Evolutionary conservation across 2,797 vertebrate species (phyloP).

Genomic region (Oreochromis mossambicus): DNA sequence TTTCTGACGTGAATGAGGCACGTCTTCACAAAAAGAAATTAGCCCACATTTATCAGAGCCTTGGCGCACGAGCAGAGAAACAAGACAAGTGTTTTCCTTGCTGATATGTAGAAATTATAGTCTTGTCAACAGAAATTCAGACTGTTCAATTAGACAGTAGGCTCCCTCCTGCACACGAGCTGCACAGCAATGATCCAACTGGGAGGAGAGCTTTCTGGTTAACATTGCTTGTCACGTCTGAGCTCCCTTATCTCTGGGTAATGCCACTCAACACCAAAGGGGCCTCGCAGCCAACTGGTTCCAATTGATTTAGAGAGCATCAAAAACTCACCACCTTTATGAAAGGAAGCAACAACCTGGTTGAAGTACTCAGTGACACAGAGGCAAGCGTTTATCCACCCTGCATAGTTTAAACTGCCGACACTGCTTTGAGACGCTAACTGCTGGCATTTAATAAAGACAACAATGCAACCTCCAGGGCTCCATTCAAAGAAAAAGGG

Average conservation of each 20-base stretch:
- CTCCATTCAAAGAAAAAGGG: constrained; percentile 40
- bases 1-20: neutral
- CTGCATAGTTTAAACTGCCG: constrained; percentile 23
- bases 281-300: constrained; percentile 44
- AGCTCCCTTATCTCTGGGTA: constrained; percentile 55
- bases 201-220: constrained; percentile 55
- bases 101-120: constrained; percentile 41
- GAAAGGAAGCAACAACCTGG: constrained; percentile 40
- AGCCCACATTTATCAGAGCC: constrained; percentile 6
- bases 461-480: constrained; percentile 41
- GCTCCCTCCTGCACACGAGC: constrained; percentile 42
- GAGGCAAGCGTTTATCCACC: constrained; percentile 35
- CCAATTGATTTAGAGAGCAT: constrained; percentile 54
- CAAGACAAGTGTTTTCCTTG: constrained; percentile 30
- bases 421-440: constrained; percentile 36
- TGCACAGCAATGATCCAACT: constrained; percentile 57
- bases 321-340: constrained; percentile 10
- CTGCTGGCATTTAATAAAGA: constrained; percentile 65
- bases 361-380: constrained; percentile 5
- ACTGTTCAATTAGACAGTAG: constrained; percentile 43
- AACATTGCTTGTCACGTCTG: constrained; percentile 61
- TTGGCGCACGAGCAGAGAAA: neutral
- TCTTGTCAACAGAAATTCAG: constrained; percentile 52
- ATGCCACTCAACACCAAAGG: constrained; percentile 51
- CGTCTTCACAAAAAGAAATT: constrained; percentile 16